phyloP scores from a whole-genome alignment of 2,797 vertebrate species.

The Thaleichthys pacificus region DNA sequence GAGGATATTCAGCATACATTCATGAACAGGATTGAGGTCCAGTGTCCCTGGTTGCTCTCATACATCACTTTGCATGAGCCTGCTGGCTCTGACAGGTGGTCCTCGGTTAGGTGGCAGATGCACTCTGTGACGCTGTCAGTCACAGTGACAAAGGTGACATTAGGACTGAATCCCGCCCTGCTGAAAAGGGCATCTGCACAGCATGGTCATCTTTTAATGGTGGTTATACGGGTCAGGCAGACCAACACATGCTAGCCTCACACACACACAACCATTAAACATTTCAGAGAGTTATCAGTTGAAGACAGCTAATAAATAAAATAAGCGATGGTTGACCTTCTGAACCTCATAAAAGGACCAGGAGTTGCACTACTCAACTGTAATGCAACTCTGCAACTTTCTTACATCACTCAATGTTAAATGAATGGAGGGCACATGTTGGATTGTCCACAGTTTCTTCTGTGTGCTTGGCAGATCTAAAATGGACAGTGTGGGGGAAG shows the following conservation, averaged over 20 bases:
- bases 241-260: constrained; percentile 24
- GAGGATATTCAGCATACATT: constrained; percentile 58
- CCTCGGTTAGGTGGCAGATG: constrained; percentile 46
- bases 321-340: not conserved
- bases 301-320: no score
- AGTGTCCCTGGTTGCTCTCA: constrained; percentile 58
- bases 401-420: constrained; percentile 1
- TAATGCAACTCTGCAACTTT: no score
- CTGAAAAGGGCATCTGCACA: constrained; percentile 66
- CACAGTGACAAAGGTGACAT: constrained; percentile 63
- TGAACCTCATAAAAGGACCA: not conserved
- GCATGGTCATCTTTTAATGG: constrained; percentile 63
- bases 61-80: constrained; percentile 44
- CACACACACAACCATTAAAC: constrained; percentile 3
- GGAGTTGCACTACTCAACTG: not conserved
- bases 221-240: constrained; percentile 43
- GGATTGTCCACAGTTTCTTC: constrained; percentile 36
- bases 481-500: constrained; percentile 32
- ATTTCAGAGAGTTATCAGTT: not conserved
- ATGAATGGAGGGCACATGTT: constrained; percentile 36
- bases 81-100: constrained; percentile 62
- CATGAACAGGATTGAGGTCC: constrained; percentile 51
- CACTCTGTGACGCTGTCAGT: constrained; percentile 54
- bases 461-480: constrained; percentile 46
- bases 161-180: constrained; percentile 54